Base-by-base conservation (phyloP, 1,140 invertebrate species). In the Teleopsis dalmanni region DNA sequence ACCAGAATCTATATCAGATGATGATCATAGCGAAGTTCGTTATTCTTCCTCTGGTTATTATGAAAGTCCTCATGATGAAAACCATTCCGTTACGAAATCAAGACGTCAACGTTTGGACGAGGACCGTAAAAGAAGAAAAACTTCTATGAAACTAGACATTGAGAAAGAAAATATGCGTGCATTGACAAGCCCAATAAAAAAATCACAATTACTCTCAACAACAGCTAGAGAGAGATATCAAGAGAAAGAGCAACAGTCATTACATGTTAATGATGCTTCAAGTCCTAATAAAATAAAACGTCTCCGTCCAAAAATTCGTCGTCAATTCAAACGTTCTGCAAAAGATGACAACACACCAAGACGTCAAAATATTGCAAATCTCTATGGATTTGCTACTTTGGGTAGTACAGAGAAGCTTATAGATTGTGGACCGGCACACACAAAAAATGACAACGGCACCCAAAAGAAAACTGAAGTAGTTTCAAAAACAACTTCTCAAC, bases 41-140 rank as follows among this genome's bases (percentile, higher is more conserved):
- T 84, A 84, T 59, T 86, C 83, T 37, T 86, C 85, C 2, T 85
- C 85, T 2, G 85, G 83, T 2, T 85, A 85, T 55, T 88, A 87
- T 60, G 84, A 86, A 59, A 86, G 84, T 60, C 85, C 85, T 10
- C 77, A 83, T 0, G 84, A 88, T 56, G 77, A 69, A n/a, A 42
- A 53, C 8, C 23, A 37, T 53, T 56, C 27, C 55, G 25, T 42
- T 29, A 60, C 27, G 47, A 62, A 69, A 44, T 46, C 52, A 1
- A 50, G 68, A 3, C 56, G 63, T 0, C 51, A 63, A 26, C 56
- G 63, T 0, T 59, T 60, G 18, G 68, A 71, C n/a, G 68, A 71
- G 23, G 68, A 71, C 19, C 54, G 66, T n/a, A 65, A 70, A 43
- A 47, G 68, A 1, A 55, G 65, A 33, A 68, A 67, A 47, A 62